phyloP scores from a whole-genome alignment of 2,113 vertebrate genomes.

The Thunnus thynnus region DNA sequence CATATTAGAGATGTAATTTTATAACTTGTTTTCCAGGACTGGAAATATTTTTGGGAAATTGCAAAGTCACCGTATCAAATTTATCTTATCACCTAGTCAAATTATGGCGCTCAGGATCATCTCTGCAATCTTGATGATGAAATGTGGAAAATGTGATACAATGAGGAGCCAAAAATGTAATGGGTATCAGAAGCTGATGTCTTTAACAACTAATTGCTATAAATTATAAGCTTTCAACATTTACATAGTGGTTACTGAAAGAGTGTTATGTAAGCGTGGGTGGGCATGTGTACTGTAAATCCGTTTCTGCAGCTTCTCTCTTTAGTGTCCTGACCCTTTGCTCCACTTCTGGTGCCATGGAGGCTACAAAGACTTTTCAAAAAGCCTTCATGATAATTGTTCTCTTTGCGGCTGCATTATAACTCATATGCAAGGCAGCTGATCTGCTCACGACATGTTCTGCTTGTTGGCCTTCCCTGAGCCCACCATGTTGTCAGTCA shows the following conservation, averaged over 20 bases:
- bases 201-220: not conserved
- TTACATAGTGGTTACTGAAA: not conserved
- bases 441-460: conserved; percentile 51
- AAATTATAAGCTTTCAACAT: not conserved
- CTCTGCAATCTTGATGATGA: too few relatives aligned
- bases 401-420: conserved; percentile 12
- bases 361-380: not conserved
- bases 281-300: not conserved
- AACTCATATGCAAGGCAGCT: conserved; percentile 30
- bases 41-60: too few relatives aligned
- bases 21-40: too few relatives aligned
- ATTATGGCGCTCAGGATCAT: too few relatives aligned
- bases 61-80: too few relatives aligned
- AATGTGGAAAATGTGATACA: too few relatives aligned
- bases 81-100: too few relatives aligned
- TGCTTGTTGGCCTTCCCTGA: conserved; percentile 16
- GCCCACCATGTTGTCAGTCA: conserved; percentile 42
- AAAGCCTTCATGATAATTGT: not conserved
- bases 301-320: conserved; percentile 9
- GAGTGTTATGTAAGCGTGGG: not conserved
- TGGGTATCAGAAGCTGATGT: not conserved
- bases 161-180: not conserved
- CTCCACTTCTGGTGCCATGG: conserved; percentile 24
- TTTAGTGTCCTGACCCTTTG: conserved; percentile 25
- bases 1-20: too few relatives aligned